Evolutionary conservation across 2,113 vertebrate genomes (phyloP).

Genomic region (Hucho hucho): DNA sequence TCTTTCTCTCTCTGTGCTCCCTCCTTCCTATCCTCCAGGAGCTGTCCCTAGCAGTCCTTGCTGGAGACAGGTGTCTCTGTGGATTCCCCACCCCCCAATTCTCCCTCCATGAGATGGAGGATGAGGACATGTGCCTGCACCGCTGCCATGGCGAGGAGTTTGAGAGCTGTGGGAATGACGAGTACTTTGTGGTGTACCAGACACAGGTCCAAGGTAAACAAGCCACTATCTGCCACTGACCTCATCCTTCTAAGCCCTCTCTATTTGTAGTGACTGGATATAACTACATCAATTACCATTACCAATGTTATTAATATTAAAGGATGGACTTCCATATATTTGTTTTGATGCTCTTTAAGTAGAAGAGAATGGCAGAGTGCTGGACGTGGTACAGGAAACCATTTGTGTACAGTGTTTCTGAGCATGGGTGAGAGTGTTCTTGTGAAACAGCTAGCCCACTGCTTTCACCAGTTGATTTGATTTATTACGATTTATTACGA

Average conservation of each 20-base stretch:
- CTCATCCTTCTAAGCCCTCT: neutral
- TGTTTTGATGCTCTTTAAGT: neutral
- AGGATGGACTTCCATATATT: neutral
- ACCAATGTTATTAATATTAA: neutral
- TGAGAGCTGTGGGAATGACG: slow-evolving; percentile 86
- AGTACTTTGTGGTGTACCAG: slow-evolving; percentile 93
- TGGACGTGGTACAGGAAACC: neutral
- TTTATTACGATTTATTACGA: no score
- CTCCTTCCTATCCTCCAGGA: slow-evolving; percentile 73
- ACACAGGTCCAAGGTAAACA: slow-evolving; percentile 94
- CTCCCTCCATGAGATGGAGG: slow-evolving; percentile 87
- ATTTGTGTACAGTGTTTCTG: no score
- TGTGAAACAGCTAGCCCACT: no score
- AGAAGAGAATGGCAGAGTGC: neutral
- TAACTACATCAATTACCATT: neutral
- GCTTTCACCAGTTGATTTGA: neutral
- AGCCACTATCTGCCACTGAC: neutral
- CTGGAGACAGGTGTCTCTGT: slow-evolving; percentile 83
- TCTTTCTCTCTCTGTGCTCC: neutral
- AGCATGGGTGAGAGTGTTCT: no score
- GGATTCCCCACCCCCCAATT: slow-evolving; percentile 91
- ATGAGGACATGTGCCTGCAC: slow-evolving; percentile 87
- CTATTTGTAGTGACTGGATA: neutral
- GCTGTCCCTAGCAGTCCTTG: slow-evolving; percentile 85
- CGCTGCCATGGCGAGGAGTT: slow-evolving; percentile 87